phyloP scores from a whole-genome alignment of 2,113 vertebrate genomes.

The Oriolus oriolus region DNA sequence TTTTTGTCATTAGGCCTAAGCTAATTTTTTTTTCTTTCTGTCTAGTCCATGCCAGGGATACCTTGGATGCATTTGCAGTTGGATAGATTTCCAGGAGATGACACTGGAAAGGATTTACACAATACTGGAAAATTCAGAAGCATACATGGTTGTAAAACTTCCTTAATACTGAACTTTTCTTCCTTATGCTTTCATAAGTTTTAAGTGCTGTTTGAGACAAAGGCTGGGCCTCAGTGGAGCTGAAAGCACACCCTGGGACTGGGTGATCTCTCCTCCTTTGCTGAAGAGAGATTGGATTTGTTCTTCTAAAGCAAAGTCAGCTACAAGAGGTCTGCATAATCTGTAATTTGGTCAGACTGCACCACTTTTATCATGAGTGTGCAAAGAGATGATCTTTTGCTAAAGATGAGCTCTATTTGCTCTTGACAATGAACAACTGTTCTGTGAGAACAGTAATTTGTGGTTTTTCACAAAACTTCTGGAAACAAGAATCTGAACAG shows the following conservation, averaged over 20 bases:
- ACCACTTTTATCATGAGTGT: fast-evolving
- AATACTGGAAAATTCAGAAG: neutral
- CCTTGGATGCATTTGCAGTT: neutral
- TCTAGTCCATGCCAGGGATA: neutral
- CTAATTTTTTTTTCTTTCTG: neutral
- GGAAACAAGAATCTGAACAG: neutral
- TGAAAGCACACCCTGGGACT: neutral
- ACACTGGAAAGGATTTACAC: neutral
- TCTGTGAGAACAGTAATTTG: neutral
- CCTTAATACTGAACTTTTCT: neutral
- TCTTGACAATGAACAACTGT: neutral
- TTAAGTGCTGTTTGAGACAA: neutral
- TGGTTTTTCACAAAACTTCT: neutral
- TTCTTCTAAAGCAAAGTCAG: neutral
- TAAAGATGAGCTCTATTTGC: neutral
- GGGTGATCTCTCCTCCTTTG: neutral
- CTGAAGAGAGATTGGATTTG: neutral
- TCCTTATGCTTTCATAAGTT: neutral
- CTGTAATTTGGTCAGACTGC: neutral
- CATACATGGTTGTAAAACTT: neutral
- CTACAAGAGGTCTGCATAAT: neutral
- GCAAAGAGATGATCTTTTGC: neutral
- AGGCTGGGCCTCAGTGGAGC: neutral
- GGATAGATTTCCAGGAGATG: neutral
- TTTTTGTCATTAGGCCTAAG: neutral